Conservation (phyloP, 2,888 invertebrate genomes). For the Drosophila planitibia region DNA sequence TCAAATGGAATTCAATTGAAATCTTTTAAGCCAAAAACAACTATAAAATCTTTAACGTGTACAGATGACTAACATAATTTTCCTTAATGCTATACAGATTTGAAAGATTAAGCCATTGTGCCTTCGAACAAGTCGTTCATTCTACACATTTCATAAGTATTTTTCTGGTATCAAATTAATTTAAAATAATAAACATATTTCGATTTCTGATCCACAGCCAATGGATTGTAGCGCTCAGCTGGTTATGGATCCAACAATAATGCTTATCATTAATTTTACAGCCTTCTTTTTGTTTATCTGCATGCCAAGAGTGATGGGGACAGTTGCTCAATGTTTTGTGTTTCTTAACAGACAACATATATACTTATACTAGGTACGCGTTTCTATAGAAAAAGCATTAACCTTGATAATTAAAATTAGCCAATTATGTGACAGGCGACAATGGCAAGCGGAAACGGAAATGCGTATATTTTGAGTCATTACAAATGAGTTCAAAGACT, state of each 20-base stretch:
- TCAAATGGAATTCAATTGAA: constrained; percentile 1
- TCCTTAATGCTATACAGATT: constrained; percentile 7
- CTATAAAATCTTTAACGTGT: not conserved
- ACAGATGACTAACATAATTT: not conserved
- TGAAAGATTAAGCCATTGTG: not conserved
- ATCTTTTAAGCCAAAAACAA: not conserved
- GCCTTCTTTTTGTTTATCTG: constrained; percentile 40
- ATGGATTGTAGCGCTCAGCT: constrained; percentile 1
- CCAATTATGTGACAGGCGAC: constrained; percentile 52
- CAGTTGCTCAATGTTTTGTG: constrained; percentile 76
- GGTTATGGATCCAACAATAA: constrained; percentile 20
- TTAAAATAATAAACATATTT: constrained; percentile 29
- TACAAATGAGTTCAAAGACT: constrained; percentile 60
- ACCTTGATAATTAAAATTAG: constrained; percentile 74
- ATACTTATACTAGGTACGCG: not conserved
- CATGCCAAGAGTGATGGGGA: constrained; percentile 68
- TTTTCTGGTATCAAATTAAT: not conserved
- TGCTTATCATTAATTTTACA: constrained; percentile 45
- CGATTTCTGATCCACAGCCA: constrained; percentile 3
- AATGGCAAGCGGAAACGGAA: constrained; percentile 65
- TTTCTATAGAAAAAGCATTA: constrained; percentile 46
- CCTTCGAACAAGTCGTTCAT: not conserved
- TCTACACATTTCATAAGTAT: not conserved
- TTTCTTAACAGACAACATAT: constrained; percentile 22
- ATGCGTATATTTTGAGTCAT: constrained; percentile 50